A percentile compares a stretch with the other conserved stretches of the same genome.
Conservation (phyloP, 2,888 invertebrate genomes). For the Arge pagana region DNA sequence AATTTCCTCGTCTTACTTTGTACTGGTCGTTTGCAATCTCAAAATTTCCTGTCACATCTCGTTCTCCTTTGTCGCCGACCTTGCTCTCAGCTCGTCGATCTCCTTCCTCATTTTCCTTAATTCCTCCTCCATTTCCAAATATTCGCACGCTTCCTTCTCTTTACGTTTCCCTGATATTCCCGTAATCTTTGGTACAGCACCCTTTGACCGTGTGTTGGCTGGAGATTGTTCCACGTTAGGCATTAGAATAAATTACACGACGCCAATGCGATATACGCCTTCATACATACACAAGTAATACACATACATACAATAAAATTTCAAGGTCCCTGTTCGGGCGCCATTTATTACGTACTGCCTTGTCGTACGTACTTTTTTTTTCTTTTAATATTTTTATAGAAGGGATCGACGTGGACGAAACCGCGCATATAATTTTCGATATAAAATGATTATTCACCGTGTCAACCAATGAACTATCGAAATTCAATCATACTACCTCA, state of each 20-base stretch:
- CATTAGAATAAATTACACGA: background rate
- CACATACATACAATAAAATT: background rate
- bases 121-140: background rate
- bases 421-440: too few relatives aligned
- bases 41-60: background rate
- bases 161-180: too few relatives aligned
- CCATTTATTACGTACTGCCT: constrained; percentile 24
- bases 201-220: background rate
- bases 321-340: constrained; percentile 1
- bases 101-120: background rate
- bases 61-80: background rate
- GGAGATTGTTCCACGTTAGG: background rate
- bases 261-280: background rate
- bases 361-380: too few relatives aligned
- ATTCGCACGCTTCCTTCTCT: background rate
- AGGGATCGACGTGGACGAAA: too few relatives aligned
- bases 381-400: too few relatives aligned
- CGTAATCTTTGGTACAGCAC: background rate
- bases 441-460: too few relatives aligned
- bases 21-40: background rate
- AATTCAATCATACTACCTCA: too few relatives aligned
- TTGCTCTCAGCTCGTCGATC: background rate
- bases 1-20: background rate
- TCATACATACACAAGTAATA: background rate
- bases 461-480: too few relatives aligned